phyloP scores from a whole-genome alignment of 35 echinoderm and acorn worm species.

The Holothuria glaberrima region DNA sequence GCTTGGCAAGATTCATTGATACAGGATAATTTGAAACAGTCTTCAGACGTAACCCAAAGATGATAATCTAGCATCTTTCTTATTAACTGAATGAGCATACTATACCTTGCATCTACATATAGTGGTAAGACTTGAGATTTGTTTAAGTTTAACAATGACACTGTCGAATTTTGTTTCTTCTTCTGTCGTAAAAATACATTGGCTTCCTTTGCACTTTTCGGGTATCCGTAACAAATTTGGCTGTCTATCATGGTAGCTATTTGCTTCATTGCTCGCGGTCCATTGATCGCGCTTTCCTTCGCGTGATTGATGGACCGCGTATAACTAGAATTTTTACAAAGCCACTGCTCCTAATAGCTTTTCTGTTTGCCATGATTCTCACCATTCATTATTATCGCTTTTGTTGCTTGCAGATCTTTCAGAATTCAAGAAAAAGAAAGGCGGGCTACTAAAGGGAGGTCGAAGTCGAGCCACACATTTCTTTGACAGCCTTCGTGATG shows the following conservation, averaged over 20 bases:
- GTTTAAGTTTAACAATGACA: too few relatives aligned
- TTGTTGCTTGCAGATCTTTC: conserved; percentile 35
- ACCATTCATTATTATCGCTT: too few relatives aligned
- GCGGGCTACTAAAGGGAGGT: conserved; percentile 39
- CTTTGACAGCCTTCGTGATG: conserved; percentile 28
- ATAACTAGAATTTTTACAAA: too few relatives aligned
- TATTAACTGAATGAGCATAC: too few relatives aligned
- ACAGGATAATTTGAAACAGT: too few relatives aligned
- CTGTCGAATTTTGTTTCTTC: too few relatives aligned
- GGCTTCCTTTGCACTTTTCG: conserved; percentile 22
- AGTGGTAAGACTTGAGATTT: too few relatives aligned
- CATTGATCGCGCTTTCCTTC: neutral
- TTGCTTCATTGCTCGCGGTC: neutral
- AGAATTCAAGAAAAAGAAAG: conserved; percentile 58
- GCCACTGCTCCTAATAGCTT: neutral
- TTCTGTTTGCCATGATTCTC: neutral
- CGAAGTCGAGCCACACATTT: conserved; percentile 30
- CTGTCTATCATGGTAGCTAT: neutral
- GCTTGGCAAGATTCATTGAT: too few relatives aligned
- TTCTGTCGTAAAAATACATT: neutral
- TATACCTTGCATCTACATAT: too few relatives aligned
- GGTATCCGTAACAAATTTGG: conserved; percentile 19
- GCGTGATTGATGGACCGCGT: too few relatives aligned
- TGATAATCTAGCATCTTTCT: too few relatives aligned
- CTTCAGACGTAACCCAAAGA: too few relatives aligned